Base-by-base conservation (phyloP, 2,797 vertebrate species). In the Hydrocynus forskahlii region DNA sequence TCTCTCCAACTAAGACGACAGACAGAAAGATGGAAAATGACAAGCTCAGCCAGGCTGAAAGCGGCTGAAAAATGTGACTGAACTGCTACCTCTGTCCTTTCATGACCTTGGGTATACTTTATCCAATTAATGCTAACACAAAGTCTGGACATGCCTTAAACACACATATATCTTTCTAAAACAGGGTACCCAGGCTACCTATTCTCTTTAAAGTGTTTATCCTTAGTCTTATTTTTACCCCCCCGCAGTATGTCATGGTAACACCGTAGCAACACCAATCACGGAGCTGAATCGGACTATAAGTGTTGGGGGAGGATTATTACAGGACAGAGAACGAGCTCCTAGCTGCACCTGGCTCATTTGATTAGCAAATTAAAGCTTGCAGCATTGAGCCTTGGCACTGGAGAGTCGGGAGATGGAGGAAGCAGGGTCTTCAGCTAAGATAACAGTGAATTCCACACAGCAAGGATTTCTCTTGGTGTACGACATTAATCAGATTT, bases 291-390 rank as follows among this genome's bases (percentile, higher is more conserved):
- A 63, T 76, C 38, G 6, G 50, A 70, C 48, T 91, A 89, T 88
- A 91, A 93, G 86, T 55, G 68, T 0, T 4, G 78, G 70, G 48
- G 62, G 21, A 78, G 88, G 80, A 89, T 87, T 81, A 81, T 64
- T 72, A 75, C 52, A 19, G 73, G 55, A 63, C 72, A 63, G 78
- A 62, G 88, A 88, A 66, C 17, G 69, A 86, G 87, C 82, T 88
- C 82, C 76, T 21, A 80, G 83, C 87, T 84, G 88, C 89, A 90
- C 92, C 92, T 75, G 81, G 40, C 80, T 92, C 90, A 94, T 95
- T 95, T 95, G 92, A 87, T 88, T 93, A 87, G 84, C 91, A 94
- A 95, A 93, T 92, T 69, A 83, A 88, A 83, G 80, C 69, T 43
- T 62, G 55, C 52, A 57, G 45, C 43, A 38, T 29, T 16, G 67